Percentiles rank a stretch among this genome's conserved stretches.
Evolutionary conservation across 1,140 invertebrate genomes (phyloP).

Genomic region (Elymnias hypermnestra): DNA sequence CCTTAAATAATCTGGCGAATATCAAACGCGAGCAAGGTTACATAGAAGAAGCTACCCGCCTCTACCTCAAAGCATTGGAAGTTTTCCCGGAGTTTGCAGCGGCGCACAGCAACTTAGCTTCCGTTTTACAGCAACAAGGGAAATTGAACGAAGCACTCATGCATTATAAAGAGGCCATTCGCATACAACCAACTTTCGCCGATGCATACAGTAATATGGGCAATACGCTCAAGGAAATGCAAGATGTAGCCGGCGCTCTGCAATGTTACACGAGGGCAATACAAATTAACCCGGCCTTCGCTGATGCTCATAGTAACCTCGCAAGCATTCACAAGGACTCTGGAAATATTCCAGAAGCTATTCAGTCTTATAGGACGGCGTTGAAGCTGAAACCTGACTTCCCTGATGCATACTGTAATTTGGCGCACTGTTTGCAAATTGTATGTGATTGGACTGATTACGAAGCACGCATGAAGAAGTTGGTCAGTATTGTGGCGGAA

Average conservation of each 20-base stretch:
- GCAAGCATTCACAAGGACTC: slow-evolving; percentile 99
- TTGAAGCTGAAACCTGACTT: slow-evolving; percentile 98
- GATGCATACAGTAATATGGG: slow-evolving; percentile 99
- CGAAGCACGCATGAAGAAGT: slow-evolving; percentile 95
- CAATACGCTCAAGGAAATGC: slow-evolving; percentile 99
- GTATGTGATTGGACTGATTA: slow-evolving; percentile 99
- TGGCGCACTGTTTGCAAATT: slow-evolving; percentile 99
- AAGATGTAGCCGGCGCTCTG: slow-evolving; percentile 95
- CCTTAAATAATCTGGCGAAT: slow-evolving; percentile 98
- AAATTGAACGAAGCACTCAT: slow-evolving; percentile 91
- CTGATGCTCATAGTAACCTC: slow-evolving; percentile 98
- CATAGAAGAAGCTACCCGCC: slow-evolving; percentile 96
- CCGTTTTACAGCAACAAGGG: slow-evolving; percentile 97
- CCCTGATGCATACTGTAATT: slow-evolving; percentile 99
- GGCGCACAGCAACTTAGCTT: slow-evolving; percentile 92
- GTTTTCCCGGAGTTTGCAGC: slow-evolving; percentile 45
- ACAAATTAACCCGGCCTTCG: slow-evolving; percentile 98
- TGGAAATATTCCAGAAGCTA: slow-evolving; percentile 98
- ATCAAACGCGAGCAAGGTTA: slow-evolving; percentile 92
- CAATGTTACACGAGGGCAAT: slow-evolving; percentile 98
- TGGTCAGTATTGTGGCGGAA: slow-evolving; percentile 97
- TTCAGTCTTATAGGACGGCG: slow-evolving; percentile 97
- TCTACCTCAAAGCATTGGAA: slow-evolving; percentile 89
- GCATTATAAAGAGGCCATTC: slow-evolving; percentile 99
- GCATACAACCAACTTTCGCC: slow-evolving; percentile 96